Evolutionary conservation across 2,113 vertebrate genomes (phyloP).

Genomic region (Hypanus sabinus): DNA sequence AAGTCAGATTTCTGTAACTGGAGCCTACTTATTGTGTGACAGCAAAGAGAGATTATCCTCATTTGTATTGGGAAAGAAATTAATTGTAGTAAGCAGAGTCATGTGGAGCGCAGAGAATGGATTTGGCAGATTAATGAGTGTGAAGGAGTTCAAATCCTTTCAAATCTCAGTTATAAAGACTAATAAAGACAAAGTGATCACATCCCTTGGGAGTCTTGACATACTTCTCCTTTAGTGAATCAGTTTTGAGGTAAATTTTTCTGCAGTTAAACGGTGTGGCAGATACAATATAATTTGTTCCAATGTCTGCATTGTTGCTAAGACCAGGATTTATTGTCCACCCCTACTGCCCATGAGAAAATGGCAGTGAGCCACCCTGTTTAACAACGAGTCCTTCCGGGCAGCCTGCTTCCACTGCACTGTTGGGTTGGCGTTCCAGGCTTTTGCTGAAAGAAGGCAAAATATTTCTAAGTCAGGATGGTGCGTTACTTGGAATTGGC

Average conservation of each 20-base stretch:
- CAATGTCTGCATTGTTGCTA: neutral
- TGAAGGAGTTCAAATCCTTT: conserved; percentile 7
- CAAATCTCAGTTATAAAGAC: neutral
- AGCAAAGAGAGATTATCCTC: neutral
- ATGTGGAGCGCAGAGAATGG: neutral
- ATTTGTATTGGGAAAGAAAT: neutral
- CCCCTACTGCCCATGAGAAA: too few species aligned
- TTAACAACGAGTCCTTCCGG: too few species aligned
- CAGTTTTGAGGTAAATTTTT: neutral
- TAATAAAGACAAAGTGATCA: neutral
- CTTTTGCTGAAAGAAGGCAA: too few species aligned
- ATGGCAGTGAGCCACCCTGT: too few species aligned
- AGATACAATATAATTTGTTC: neutral
- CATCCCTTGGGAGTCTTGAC: neutral
- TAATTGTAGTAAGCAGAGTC: neutral
- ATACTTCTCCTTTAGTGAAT: neutral
- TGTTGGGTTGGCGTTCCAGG: too few species aligned
- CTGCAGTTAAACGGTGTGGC: neutral
- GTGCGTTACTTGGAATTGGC: too few species aligned
- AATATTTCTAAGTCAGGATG: too few species aligned
- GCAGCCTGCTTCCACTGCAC: too few species aligned
- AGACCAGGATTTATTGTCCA: too few species aligned
- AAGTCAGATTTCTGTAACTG: neutral
- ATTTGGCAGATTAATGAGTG: conserved; percentile 27
- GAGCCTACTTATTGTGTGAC: neutral